Percentiles rank a stretch among this genome's conserved stretches.
Evolutionary conservation across 2,797 vertebrate species (phyloP).

Genomic region (Sebastes alutus): DNA sequence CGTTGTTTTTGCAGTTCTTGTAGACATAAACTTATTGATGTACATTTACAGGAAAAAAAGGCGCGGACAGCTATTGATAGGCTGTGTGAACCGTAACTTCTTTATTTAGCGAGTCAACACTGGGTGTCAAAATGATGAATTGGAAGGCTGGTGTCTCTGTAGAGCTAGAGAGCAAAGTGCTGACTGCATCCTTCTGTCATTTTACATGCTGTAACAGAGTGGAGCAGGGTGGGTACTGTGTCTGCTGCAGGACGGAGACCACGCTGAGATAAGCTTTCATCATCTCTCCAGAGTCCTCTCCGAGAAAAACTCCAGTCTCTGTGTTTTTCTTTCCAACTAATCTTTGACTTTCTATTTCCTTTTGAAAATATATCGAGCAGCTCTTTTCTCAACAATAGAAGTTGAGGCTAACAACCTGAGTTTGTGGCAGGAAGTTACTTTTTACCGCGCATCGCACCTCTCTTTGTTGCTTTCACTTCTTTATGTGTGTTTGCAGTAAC

Average conservation of each 20-base stretch:
- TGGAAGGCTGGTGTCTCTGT: slow-evolving; percentile 26
- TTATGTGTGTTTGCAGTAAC: neutral
- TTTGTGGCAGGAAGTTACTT: neutral
- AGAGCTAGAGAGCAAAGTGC: slow-evolving; percentile 58
- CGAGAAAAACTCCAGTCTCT: slow-evolving; percentile 17
- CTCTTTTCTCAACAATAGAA: slow-evolving; percentile 5
- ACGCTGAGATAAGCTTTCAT: slow-evolving; percentile 50
- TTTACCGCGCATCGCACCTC: neutral
- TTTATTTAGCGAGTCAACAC: slow-evolving; percentile 63
- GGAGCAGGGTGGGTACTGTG: slow-evolving; percentile 22
- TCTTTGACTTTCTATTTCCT: neutral
- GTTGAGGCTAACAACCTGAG: neutral
- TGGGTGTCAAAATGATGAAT: slow-evolving; percentile 62
- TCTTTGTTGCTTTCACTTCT: neutral
- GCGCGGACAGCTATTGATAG: slow-evolving; percentile 41
- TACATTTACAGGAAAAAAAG: neutral
- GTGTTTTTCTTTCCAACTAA: slow-evolving; percentile 16
- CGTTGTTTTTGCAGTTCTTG: slow-evolving; percentile 2
- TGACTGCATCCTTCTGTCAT: slow-evolving; percentile 65
- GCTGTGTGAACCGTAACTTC: slow-evolving; percentile 32
- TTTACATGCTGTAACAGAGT: slow-evolving; percentile 41
- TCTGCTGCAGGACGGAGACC: slow-evolving; percentile 29
- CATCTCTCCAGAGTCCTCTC: slow-evolving; percentile 25
- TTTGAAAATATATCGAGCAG: neutral
- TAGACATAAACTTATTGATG: slow-evolving; percentile 3